A percentile compares a stretch with the other conserved stretches of the same genome.
These are phyloP conservation scores for Gastrophryne carolinensis DNA, from an alignment of 2,797 vertebrate genomes.

Conservation along the genomic window DNA sequence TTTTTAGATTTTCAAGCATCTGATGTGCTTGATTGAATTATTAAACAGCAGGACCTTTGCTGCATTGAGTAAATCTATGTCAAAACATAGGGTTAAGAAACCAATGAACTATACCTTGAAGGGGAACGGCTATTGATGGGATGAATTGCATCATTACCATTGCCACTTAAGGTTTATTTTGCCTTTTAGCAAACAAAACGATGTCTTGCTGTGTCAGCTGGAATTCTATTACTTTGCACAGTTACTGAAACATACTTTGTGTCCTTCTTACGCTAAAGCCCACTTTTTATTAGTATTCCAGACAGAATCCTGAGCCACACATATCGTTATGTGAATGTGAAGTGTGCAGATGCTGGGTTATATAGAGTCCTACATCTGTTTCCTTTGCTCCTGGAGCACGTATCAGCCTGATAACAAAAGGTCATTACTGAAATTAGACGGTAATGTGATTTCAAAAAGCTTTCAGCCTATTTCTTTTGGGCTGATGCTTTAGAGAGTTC, in stretches of 20 bases:
- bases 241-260: background rate
- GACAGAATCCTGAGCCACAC: background rate
- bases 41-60: background rate
- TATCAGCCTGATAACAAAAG: constrained; percentile 25
- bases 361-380: constrained; percentile 4
- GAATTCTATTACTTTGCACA: constrained; percentile 30
- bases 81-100: constrained; percentile 7
- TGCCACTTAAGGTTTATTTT: constrained; percentile 10
- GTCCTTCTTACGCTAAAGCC: background rate
- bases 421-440: constrained; percentile 38
- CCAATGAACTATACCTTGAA: constrained; percentile 24
- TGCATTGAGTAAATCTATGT: background rate
- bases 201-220: constrained; percentile 34
- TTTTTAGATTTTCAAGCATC: background rate
- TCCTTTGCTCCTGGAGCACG: background rate
- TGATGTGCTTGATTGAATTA: background rate
- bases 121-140: constrained; percentile 38
- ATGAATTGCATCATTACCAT: constrained; percentile 7
- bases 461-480: constrained; percentile 16
- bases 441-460: constrained; percentile 32
- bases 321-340: background rate
- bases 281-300: background rate
- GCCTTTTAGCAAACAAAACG: constrained; percentile 23
- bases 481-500: constrained; percentile 10
- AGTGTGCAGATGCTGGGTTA: constrained; percentile 18